These are phyloP conservation scores for Bolinopsis microptera DNA, from an alignment of 37 sponge, comb jelly and placozoan species.

Conservation along the genomic window DNA sequence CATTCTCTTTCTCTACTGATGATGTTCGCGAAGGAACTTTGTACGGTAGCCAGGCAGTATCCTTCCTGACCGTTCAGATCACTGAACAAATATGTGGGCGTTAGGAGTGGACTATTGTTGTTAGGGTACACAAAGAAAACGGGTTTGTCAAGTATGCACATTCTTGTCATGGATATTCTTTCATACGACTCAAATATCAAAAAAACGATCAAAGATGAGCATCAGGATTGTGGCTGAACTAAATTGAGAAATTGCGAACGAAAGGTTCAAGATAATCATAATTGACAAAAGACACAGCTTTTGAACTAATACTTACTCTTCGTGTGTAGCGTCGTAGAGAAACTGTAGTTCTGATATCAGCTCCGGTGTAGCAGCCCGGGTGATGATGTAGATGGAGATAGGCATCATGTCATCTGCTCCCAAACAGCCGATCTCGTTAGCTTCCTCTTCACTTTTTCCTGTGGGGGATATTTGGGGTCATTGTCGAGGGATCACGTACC, in stretches of 20 bases:
- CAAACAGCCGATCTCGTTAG: not conserved
- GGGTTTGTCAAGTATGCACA: too few species aligned
- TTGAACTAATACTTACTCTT: too few species aligned
- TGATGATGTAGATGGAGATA: not conserved
- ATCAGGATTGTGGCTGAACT: too few species aligned
- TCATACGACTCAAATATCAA: too few species aligned
- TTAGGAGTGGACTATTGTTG: too few species aligned
- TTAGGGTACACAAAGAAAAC: too few species aligned
- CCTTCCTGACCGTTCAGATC: constrained; percentile 10
- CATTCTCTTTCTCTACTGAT: not conserved
- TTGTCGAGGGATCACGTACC: not conserved
- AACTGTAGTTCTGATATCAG: not conserved
- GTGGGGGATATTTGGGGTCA: not conserved
- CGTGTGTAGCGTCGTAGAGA: not conserved
- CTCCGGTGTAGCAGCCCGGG: not conserved
- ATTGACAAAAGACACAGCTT: too few species aligned
- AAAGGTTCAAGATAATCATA: too few species aligned
- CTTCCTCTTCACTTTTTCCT: not conserved
- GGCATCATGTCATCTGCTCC: not conserved
- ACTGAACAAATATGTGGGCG: too few species aligned
- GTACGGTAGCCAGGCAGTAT: not conserved
- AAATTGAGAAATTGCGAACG: too few species aligned
- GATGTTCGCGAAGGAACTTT: not conserved
- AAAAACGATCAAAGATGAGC: too few species aligned
- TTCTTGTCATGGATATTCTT: too few species aligned